Percentiles rank a stretch among this genome's conserved stretches.
These are phyloP conservation scores for Ochotona princeps DNA, from an alignment of 2,113 vertebrate species.

Conservation along the genomic window DNA sequence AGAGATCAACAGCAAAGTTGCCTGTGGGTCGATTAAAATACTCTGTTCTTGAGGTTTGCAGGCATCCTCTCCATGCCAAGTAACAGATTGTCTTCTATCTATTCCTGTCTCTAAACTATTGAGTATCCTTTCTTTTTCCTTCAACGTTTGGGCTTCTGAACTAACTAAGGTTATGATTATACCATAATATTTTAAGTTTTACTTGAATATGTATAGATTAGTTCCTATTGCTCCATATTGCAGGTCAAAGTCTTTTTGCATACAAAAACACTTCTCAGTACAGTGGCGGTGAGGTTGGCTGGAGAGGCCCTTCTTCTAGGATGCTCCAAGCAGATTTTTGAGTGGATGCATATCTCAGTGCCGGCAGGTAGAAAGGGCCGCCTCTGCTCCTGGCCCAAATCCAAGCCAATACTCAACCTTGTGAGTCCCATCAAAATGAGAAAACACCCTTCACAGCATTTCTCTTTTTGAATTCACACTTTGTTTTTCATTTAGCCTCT, in stretches of 20 bases:
- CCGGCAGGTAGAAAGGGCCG: fast-evolving
- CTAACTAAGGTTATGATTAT: not conserved
- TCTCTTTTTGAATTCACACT: not conserved
- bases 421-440: not conserved
- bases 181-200: not conserved
- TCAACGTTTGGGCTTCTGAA: not conserved
- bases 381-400: slow-evolving; percentile 31
- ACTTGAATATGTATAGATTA: not conserved
- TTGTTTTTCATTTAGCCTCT: slow-evolving; percentile 41
- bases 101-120: not conserved
- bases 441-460: slow-evolving; percentile 57
- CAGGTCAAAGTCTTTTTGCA: not conserved
- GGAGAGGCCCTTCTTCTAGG: not conserved
- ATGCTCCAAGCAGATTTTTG: fast-evolving
- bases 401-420: not conserved
- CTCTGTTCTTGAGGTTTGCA: slow-evolving; percentile 50
- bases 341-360: not conserved
- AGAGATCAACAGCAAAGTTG: slow-evolving; percentile 51
- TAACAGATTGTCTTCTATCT: not conserved
- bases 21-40: slow-evolving; percentile 53
- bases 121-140: not conserved
- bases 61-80: not conserved
- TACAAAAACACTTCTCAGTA: not conserved
- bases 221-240: not conserved
- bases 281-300: not conserved